Evolutionary conservation across 2,888 invertebrate species (phyloP).

Genomic region (Hymenopus coronatus): DNA sequence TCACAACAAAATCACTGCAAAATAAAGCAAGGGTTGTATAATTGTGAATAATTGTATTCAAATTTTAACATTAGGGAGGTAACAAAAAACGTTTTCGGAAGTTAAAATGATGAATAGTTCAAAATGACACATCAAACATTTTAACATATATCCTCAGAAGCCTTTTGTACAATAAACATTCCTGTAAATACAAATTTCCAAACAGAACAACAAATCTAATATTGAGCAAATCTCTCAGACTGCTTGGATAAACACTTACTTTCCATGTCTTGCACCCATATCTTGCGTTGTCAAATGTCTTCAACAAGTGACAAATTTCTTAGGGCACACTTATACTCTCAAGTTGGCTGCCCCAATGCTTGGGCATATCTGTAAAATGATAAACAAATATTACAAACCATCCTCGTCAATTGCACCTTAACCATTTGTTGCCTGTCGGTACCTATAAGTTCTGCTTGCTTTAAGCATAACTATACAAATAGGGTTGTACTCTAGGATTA

Average conservation of each 20-base stretch:
- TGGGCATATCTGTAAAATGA: constrained; percentile 7
- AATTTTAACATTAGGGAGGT: too few relatives aligned
- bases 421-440: too few relatives aligned
- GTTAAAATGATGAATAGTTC: background rate
- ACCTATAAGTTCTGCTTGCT: too few relatives aligned
- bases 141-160: background rate
- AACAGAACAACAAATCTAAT: background rate
- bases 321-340: background rate
- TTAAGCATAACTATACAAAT: too few relatives aligned
- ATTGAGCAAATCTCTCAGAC: background rate
- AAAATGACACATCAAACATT: background rate
- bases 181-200: background rate
- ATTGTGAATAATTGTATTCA: too few relatives aligned
- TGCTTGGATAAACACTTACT: constrained; percentile 12
- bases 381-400: background rate
- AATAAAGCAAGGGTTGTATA: too few relatives aligned
- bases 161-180: background rate
- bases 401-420: background rate
- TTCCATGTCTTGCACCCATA: constrained; percentile 17
- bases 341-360: background rate
- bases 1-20: too few relatives aligned
- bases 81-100: too few relatives aligned
- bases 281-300: constrained; percentile 10
- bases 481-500: too few relatives aligned
- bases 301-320: background rate